Evolutionary conservation across 2,113 vertebrate genomes (phyloP).

Genomic region (Sapajus apella): DNA sequence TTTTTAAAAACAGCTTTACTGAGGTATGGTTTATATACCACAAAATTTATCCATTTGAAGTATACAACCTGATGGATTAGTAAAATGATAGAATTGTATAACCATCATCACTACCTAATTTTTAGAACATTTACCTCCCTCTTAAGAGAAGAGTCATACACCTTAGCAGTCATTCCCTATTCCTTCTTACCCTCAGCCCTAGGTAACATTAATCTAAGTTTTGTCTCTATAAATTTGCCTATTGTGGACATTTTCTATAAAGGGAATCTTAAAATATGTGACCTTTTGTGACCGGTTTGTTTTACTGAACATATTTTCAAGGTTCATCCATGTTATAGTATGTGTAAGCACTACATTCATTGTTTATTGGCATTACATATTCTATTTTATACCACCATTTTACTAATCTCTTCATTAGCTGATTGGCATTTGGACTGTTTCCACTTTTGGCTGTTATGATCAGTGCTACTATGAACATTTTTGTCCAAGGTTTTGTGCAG

Average conservation of each 20-base stretch:
- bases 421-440: neutral
- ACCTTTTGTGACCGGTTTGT: neutral
- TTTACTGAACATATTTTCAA: neutral
- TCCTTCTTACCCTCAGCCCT: neutral
- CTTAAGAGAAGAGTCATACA: neutral
- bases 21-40: neutral
- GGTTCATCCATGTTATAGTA: neutral
- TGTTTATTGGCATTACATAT: neutral
- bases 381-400: neutral
- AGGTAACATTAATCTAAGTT: neutral
- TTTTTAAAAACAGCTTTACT: neutral
- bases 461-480: neutral
- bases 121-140: neutral
- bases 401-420: neutral
- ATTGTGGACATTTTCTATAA: neutral
- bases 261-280: neutral
- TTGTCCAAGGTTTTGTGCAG: neutral
- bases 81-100: neutral
- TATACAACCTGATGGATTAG: neutral
- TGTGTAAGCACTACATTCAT: neutral
- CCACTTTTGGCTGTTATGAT: neutral
- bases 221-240: neutral
- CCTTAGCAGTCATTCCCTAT: neutral
- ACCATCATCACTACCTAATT: neutral
- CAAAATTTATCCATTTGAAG: neutral